Evolutionary conservation across 2,113 vertebrate species (phyloP).

Genomic region (Parotia lawesii): DNA sequence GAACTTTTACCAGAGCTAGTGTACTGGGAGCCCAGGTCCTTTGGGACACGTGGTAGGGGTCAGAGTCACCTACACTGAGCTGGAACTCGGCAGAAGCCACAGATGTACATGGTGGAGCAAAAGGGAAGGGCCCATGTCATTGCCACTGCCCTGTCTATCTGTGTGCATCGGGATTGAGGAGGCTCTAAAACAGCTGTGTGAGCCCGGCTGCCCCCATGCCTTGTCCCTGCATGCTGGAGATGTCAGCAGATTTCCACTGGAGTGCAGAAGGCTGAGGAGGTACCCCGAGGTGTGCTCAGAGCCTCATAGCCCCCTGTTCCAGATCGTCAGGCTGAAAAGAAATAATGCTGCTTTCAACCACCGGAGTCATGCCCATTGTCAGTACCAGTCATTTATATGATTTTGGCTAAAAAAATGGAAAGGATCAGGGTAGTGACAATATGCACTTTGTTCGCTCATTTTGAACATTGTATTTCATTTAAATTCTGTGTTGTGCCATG

Average conservation of each 20-base stretch:
- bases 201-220: not conserved
- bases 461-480: slow-evolving; percentile 6
- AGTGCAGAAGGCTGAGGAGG: not conserved
- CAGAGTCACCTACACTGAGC: not conserved
- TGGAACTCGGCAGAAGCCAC: fast-evolving
- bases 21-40: not conserved
- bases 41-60: not conserved
- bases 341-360: not conserved
- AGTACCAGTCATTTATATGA: not conserved
- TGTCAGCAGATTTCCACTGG: not conserved
- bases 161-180: fast-evolving
- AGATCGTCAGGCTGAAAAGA: not conserved
- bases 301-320: not conserved
- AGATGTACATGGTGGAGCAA: fast-evolving
- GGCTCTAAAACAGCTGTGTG: not conserved
- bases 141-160: not conserved
- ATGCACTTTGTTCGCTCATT: not conserved
- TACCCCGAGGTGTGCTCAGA: not conserved
- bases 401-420: not conserved
- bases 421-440: not conserved
- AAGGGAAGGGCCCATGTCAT: not conserved
- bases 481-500: slow-evolving; percentile 18
- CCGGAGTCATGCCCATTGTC: not conserved
- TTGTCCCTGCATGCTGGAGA: not conserved
- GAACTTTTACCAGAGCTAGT: not conserved